Evolutionary conservation across 2,797 vertebrate species (phyloP).

Genomic region (Orientallactaga sibirica): DNA sequence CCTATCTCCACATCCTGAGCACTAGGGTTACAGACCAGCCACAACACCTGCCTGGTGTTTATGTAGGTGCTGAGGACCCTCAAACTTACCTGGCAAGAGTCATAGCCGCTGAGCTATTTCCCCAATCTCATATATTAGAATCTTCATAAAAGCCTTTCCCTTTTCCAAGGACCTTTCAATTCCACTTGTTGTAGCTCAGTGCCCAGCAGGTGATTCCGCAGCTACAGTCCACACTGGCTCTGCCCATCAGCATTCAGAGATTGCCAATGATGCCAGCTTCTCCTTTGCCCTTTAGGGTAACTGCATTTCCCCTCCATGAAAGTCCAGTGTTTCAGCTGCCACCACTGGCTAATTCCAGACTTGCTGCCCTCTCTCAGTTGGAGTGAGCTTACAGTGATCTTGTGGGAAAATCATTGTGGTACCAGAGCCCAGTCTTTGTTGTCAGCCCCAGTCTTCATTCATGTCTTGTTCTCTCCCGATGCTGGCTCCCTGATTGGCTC

Average conservation of each 20-base stretch:
- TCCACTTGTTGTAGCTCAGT: constrained; percentile 11
- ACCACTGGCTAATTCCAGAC: neutral
- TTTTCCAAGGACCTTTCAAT: neutral
- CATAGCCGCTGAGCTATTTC: too few relatives aligned
- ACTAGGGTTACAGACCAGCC: too few relatives aligned
- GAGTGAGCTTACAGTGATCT: neutral
- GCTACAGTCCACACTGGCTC: constrained; percentile 11
- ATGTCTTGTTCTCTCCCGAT: neutral
- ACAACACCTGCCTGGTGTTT: too few relatives aligned
- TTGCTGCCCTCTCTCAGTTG: neutral
- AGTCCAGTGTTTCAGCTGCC: constrained; percentile 2
- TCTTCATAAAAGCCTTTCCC: constrained; percentile 31
- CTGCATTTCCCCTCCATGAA: constrained; percentile 8
- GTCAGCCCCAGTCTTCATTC: constrained; percentile 21
- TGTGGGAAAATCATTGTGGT: constrained; percentile 54
- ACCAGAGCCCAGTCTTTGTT: neutral
- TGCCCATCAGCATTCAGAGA: neutral
- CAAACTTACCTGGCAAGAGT: too few relatives aligned
- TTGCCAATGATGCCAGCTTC: neutral
- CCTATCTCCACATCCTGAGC: too few relatives aligned
- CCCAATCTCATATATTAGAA: neutral
- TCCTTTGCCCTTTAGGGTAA: constrained; percentile 33
- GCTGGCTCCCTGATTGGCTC: neutral
- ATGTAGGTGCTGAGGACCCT: too few relatives aligned
- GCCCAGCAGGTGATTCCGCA: neutral